phyloP scores from a whole-genome alignment of 92 coral and sea anemone species.

The Palythoa heliodiscus region DNA sequence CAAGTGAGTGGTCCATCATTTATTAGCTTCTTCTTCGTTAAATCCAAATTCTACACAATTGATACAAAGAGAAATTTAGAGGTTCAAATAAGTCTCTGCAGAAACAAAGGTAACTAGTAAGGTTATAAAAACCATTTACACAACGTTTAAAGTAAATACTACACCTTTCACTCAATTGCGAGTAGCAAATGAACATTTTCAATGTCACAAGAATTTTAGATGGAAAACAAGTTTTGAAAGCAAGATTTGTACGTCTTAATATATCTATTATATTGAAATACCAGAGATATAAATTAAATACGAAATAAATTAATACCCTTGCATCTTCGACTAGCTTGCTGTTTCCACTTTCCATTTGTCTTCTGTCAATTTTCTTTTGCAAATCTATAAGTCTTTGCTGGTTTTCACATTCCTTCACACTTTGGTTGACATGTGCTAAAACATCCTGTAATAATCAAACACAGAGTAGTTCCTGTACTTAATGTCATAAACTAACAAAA shows the following conservation, averaged over 20 bases:
- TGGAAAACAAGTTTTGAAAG: too few relatives aligned
- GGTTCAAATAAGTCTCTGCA: too few relatives aligned
- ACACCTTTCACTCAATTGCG: too few relatives aligned
- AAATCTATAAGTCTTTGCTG: slow-evolving; percentile 92
- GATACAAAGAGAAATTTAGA: neutral
- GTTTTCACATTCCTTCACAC: slow-evolving; percentile 98
- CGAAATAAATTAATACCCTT: slow-evolving; percentile 16
- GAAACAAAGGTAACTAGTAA: too few relatives aligned
- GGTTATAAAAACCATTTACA: too few relatives aligned
- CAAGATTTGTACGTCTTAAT: neutral
- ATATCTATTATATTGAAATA: neutral
- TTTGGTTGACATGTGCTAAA: slow-evolving; percentile 94
- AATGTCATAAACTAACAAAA: neutral
- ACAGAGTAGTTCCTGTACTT: neutral
- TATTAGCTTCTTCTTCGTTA: slow-evolving; percentile 88
- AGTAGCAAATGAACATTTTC: too few relatives aligned
- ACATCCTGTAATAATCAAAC: slow-evolving; percentile 68
- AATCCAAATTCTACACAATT: slow-evolving; percentile 74
- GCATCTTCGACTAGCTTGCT: slow-evolving; percentile 55
- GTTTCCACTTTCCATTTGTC: slow-evolving; percentile 58
- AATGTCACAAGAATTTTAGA: too few relatives aligned
- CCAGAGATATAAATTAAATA: too few relatives aligned
- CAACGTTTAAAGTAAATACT: too few relatives aligned
- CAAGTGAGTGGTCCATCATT: slow-evolving; percentile 96
- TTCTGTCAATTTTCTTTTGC: slow-evolving; percentile 86